Base-by-base conservation (phyloP, 2,113 vertebrate genomes). In the Cyphomyrus plagiostoma region DNA sequence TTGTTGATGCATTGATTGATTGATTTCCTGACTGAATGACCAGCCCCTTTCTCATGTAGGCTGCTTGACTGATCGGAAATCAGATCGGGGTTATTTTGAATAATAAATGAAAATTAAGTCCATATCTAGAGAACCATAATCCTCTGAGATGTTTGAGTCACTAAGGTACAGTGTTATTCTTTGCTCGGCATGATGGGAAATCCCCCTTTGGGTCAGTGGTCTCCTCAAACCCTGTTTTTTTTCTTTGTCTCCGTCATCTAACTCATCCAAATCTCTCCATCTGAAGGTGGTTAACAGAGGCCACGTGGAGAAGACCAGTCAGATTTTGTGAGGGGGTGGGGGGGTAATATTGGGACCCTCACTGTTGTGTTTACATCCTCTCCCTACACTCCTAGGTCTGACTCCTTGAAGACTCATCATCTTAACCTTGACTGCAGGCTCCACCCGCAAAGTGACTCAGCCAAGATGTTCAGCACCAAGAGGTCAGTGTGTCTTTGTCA, bases 401-500 rank as follows among this genome's bases (percentile, higher is more conserved):
- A 4, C 89, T 91, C 89, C 94, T 45, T 19, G 89, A 94, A 95
- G 90, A 93, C 90, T 91, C 90, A 87, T 89, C 91, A 91, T 93
- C 93, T 92, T 91, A 23, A 92, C 88, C 90, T 91, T n/a, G 50
- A 4, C 85, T 87, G 49, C 30, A 35, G 48, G 30, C 52, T 62
- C 93, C 91, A 92, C 90, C 90, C 92, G 91, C 85, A 92, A 94
- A 92, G 88, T 94, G 93, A 0, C 0, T 23, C 35, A 30, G 93
- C 91, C 95, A 94, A 94, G 94, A 98, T 98, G 97, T 97, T 98
- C 96, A 97, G 94, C 95, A 97, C 96, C 90, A 98, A 97, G 96
- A 98, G 97, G 97, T 98, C 92, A 96, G 97, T 91, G 53, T 88
- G 88, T 93, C 91, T 94, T 91, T 91, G n/a, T 93, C 91, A 4